phyloP scores from a whole-genome alignment of 2,113 vertebrate genomes.

The Poecilia latipinna region DNA sequence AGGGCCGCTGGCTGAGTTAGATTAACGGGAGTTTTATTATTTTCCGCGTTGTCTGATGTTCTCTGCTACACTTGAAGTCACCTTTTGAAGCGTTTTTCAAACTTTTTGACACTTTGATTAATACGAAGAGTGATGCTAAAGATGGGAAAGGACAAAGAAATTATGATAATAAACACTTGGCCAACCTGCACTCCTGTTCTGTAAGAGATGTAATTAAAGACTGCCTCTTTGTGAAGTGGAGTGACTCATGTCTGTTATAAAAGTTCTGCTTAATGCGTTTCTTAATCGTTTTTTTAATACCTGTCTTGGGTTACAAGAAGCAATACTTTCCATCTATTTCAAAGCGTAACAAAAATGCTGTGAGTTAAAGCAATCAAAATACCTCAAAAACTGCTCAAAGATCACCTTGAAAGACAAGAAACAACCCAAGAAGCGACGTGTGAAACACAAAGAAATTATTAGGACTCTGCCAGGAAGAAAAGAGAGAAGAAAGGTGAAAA shows the following conservation, averaged over 20 bases:
- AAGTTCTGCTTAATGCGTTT: constrained; percentile 29
- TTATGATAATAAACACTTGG: constrained; percentile 50
- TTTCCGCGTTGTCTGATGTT: constrained; percentile 35
- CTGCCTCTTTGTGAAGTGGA: constrained; percentile 16
- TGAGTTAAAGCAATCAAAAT: constrained; percentile 27
- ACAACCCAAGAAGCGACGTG: background rate
- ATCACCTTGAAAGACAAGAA: constrained; percentile 49
- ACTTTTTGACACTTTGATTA: constrained; percentile 61
- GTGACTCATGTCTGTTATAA: constrained; percentile 22
- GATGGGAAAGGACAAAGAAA: constrained; percentile 61
- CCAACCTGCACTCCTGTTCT: constrained; percentile 2
- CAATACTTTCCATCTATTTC: background rate
- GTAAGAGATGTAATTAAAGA: constrained; percentile 47
- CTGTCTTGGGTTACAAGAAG: background rate
- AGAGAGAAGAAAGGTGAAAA: constrained; percentile 14
- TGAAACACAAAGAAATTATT: constrained; percentile 41
- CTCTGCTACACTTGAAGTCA: constrained; percentile 14
- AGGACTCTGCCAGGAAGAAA: constrained; percentile 10
- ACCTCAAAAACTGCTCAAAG: constrained; percentile 30
- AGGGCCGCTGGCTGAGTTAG: constrained; percentile 60
- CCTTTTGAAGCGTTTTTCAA: constrained; percentile 54
- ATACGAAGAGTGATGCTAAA: constrained; percentile 25
- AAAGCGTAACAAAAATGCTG: background rate
- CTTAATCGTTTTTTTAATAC: background rate
- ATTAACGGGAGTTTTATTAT: constrained; percentile 50